A percentile compares a stretch with the other conserved stretches of the same genome.
Evolutionary conservation across 2,888 invertebrate species (phyloP).

Genomic region (Caenorhabditis imperialis): DNA sequence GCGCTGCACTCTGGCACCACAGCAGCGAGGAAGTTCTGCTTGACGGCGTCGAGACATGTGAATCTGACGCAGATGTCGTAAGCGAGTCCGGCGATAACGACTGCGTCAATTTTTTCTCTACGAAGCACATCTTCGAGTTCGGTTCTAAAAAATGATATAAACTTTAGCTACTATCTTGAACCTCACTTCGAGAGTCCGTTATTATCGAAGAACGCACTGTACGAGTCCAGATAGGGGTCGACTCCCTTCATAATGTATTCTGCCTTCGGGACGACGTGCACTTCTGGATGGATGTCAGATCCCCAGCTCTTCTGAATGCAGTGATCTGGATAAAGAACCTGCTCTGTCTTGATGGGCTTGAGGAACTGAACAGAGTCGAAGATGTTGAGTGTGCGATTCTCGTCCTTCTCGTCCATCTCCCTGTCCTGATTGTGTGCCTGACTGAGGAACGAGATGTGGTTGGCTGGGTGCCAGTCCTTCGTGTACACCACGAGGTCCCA

Average conservation of each 20-base stretch:
- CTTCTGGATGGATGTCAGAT: slow-evolving; percentile 90
- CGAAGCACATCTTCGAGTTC: slow-evolving; percentile 87
- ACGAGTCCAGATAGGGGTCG: slow-evolving; percentile 94
- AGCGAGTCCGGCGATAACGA: slow-evolving; percentile 94
- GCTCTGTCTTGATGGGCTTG: slow-evolving; percentile 81
- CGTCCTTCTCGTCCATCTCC: slow-evolving; percentile 62
- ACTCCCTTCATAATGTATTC: slow-evolving; percentile 82
- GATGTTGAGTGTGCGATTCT: slow-evolving; percentile 77
- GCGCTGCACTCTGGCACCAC: slow-evolving; percentile 51
- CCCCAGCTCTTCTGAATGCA: slow-evolving; percentile 97
- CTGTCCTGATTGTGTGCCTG: slow-evolving; percentile 81
- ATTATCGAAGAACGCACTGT: slow-evolving; percentile 98
- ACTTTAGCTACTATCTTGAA: background rate
- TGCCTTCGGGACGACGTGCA: slow-evolving; percentile 78
- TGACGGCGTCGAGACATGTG: slow-evolving; percentile 58
- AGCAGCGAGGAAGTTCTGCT: slow-evolving; percentile 39
- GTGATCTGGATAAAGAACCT: slow-evolving; percentile 90
- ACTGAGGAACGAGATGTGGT: slow-evolving; percentile 96
- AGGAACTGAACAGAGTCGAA: slow-evolving; percentile 93
- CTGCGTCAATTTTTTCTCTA: slow-evolving; percentile 88
- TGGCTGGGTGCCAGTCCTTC: slow-evolving; percentile 95
- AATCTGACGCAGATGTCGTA: slow-evolving; percentile 90
- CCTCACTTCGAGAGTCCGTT: slow-evolving; percentile 83
- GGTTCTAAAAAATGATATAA: slow-evolving; percentile 84
- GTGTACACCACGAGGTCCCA: slow-evolving; percentile 83